Evolutionary conservation across 2,888 invertebrate species (phyloP).

Genomic region (Drosophila imparisetae): DNA sequence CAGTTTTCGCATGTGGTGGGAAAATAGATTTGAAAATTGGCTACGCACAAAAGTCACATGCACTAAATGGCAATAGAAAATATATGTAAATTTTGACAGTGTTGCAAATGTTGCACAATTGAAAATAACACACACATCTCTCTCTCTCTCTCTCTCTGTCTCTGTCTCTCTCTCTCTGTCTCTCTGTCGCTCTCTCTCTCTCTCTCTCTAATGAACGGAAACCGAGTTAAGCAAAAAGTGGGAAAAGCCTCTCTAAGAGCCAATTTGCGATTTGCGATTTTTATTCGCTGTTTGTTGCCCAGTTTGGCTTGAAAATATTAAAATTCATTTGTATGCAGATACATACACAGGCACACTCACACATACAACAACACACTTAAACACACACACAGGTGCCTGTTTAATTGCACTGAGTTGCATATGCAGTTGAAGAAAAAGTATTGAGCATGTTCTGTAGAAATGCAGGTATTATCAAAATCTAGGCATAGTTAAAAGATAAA

Average conservation of each 20-base stretch:
- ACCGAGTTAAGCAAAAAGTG: constrained; percentile 30
- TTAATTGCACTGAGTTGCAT: constrained; percentile 41
- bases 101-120: constrained; percentile 19
- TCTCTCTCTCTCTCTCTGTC: background rate
- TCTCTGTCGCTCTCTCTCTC: background rate
- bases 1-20: constrained; percentile 43
- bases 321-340: constrained; percentile 46
- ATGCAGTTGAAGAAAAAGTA: constrained; percentile 2
- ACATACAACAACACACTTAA: background rate
- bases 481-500: background rate
- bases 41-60: constrained; percentile 39
- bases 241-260: constrained; percentile 18
- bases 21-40: constrained; percentile 49
- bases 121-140: constrained; percentile 13
- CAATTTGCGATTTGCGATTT: constrained; percentile 23
- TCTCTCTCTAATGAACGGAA: constrained; percentile 35
- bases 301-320: constrained; percentile 47
- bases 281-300: constrained; percentile 6
- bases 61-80: constrained; percentile 34
- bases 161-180: background rate
- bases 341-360: background rate
- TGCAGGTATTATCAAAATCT: background rate
- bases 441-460: background rate
- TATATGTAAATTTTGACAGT: constrained; percentile 17
- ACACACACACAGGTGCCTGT: constrained; percentile 23